phyloP scores from a whole-genome alignment of 1,140 invertebrate genomes.

The Spodoptera frugiperda region DNA sequence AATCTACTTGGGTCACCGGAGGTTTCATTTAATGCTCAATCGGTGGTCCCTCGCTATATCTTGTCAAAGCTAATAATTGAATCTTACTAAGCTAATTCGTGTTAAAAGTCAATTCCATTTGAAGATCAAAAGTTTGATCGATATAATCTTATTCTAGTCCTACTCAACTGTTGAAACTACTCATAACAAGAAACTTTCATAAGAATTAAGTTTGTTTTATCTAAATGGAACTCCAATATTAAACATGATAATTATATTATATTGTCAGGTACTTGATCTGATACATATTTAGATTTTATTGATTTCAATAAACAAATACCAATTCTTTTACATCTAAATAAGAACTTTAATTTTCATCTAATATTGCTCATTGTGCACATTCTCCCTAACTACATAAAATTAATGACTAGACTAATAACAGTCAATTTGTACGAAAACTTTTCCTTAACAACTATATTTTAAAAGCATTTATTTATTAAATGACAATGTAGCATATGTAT shows the following conservation, averaged over 20 bases:
- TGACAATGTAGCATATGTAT: constrained; percentile 15
- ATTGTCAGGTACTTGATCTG: background rate
- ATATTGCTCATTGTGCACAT: background rate
- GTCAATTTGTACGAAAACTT: constrained; percentile 23
- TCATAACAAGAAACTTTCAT: background rate
- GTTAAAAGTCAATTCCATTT: constrained; percentile 46
- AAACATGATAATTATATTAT: background rate
- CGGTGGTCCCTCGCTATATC: constrained; percentile 37
- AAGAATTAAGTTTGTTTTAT: background rate
- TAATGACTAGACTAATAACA: constrained; percentile 48
- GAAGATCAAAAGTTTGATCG: constrained; percentile 29
- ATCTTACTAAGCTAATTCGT: constrained; percentile 35
- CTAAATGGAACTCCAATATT: background rate
- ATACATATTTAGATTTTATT: background rate
- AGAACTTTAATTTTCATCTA: no score
- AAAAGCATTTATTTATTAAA: constrained; percentile 34
- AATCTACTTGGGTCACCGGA: constrained; percentile 23
- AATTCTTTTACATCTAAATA: no score
- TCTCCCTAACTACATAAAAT: constrained; percentile 28
- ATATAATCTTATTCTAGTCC: background rate
- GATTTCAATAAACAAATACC: no score
- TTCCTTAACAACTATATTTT: constrained; percentile 27
- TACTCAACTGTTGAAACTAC: background rate
- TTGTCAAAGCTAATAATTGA: constrained; percentile 32
- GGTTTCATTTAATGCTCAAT: constrained; percentile 7